Evolutionary conservation across 1,140 invertebrate genomes (phyloP).

Genomic region (Mya arenaria): DNA sequence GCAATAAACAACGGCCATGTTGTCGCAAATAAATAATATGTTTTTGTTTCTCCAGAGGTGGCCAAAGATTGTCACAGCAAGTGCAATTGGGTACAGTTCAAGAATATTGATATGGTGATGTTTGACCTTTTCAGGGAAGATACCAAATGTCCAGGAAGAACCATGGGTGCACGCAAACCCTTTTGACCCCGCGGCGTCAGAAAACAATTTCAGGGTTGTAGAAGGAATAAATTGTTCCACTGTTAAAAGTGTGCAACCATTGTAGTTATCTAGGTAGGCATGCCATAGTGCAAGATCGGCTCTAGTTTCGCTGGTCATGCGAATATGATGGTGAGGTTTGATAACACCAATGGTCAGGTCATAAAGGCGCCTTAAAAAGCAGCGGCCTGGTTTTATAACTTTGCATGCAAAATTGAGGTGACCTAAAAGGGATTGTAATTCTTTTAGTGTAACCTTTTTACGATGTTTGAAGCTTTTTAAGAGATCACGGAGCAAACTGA

Average conservation of each 20-base stretch:
- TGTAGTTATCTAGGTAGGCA: not conserved
- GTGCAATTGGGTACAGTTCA: constrained; percentile 14
- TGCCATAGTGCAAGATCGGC: not conserved
- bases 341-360: not conserved
- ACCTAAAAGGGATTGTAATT: constrained; percentile 13
- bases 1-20: constrained; percentile 10
- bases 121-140: not conserved
- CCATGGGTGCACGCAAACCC: not conserved
- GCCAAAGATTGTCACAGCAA: constrained; percentile 9
- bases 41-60: constrained; percentile 16
- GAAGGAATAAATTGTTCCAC: not conserved
- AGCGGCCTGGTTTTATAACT: not conserved
- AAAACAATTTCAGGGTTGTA: not conserved
- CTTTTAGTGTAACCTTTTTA: not conserved
- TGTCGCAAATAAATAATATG: constrained; percentile 26
- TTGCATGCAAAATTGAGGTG: constrained; percentile 26
- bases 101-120: not conserved
- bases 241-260: not conserved
- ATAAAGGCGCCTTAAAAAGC: not conserved
- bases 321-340: not conserved
- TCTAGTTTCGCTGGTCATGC: not conserved
- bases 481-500: not conserved
- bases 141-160: constrained; percentile 1
- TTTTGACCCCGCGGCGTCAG: constrained; percentile 5
- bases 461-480: not conserved